Evolutionary conservation across 2,113 vertebrate genomes (phyloP), one percentile per base, ranked within the genome.

Genomic region (Sceloporus undulatus): DNA sequence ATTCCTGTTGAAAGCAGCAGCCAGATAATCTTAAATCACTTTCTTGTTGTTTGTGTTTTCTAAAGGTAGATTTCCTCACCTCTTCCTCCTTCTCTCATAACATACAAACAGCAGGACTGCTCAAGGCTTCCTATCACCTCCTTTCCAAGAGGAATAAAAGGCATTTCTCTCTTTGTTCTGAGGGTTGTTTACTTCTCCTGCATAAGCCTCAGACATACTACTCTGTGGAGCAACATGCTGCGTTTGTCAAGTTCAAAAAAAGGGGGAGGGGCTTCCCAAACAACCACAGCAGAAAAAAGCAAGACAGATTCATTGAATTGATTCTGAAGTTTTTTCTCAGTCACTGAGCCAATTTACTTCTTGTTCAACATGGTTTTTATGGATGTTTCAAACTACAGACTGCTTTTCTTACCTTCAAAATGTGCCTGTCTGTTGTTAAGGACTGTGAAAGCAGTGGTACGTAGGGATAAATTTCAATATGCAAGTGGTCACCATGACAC

Each of bases 21-120:
- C 74, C 8, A 0, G 9, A 62, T 48, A 3, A 81, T 48, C 89
- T 90, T 25, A 85, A 91, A 52, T 92, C 84, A 83, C 84, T 85
- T 73, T 90, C 80, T 27, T 0, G 0, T 85, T 54, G 65, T 68
- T 76, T 71, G 54, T 73, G 14, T 90, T 76, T 92, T 90, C 59
- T 93, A 89, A 92, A 95, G 77, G 85, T 82, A 40, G 81, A 25
- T 91, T 54, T 40, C 79, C 18, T n/a, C 59, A 18, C 88, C 73
- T 18, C 76, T 42, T 52, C 52, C 62, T 52, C 65, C 68, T 71
- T 23, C 68, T 71, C 68, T 29, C 21, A 0, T 13, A 21, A 18
- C 29, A 80, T 82, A 34, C 0, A 84, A 90, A 34, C 74, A 65
- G 75, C 1, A 23, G 86, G 65, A 5, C 0, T 0, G 88, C 18